phyloP scores from a whole-genome alignment of 1,140 invertebrate genomes.

The Drosophila sp. region DNA sequence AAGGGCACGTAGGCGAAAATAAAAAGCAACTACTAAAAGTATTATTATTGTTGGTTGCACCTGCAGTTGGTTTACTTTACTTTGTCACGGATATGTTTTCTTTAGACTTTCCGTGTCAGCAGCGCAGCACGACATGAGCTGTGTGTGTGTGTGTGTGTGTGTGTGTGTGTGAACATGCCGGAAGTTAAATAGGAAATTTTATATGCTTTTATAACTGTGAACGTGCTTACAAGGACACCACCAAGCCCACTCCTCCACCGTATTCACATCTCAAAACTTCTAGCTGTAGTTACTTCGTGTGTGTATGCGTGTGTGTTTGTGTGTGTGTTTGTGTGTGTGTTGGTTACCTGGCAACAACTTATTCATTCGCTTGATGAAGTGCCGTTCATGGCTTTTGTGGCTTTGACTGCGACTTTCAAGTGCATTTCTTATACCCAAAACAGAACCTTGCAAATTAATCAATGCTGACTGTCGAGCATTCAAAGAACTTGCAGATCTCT shows the following conservation, averaged over 20 bases:
- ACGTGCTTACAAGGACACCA: constrained; percentile 72
- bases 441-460: constrained; percentile 47
- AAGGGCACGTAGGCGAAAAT: constrained; percentile 4
- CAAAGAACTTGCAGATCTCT: background rate
- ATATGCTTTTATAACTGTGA: constrained; percentile 81
- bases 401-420: constrained; percentile 54
- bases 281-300: background rate
- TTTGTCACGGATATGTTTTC: constrained; percentile 83
- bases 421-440: constrained; percentile 15
- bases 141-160: constrained; percentile 2
- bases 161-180: constrained; percentile 63
- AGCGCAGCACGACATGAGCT: constrained; percentile 32
- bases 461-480: constrained; percentile 35
- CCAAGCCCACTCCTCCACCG: constrained; percentile 9
- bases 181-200: constrained; percentile 82
- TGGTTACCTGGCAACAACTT: constrained; percentile 65
- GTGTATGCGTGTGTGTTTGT: constrained; percentile 6
- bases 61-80: constrained; percentile 78
- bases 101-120: constrained; percentile 72
- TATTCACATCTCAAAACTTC: constrained; percentile 25
- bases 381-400: constrained; percentile 57
- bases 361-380: constrained; percentile 71
- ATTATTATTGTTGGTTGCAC: constrained; percentile 79
- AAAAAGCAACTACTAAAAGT: constrained; percentile 69
- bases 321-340: background rate